Percentiles rank a stretch among this genome's conserved stretches.
Conservation (phyloP, 2,113 vertebrate species). For the Chaetodon auriga region DNA sequence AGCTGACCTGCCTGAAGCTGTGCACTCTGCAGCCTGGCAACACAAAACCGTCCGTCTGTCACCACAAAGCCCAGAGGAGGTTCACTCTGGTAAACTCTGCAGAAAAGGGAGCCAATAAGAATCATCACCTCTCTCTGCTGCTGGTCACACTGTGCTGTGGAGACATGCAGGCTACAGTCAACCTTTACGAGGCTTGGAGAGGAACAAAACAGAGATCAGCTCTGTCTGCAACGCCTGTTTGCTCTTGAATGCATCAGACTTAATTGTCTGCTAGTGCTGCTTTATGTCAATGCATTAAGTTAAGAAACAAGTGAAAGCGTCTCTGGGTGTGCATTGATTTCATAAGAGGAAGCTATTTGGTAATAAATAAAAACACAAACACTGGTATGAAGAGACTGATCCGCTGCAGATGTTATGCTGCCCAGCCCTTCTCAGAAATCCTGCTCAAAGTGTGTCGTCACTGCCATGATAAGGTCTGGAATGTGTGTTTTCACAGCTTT, state of each 20-base stretch:
- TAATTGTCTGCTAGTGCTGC: background rate
- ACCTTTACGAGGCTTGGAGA: background rate
- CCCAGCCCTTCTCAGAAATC: constrained; percentile 57
- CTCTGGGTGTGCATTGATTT: background rate
- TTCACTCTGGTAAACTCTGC: constrained; percentile 11
- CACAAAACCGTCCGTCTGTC: constrained; percentile 58
- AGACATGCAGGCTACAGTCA: background rate
- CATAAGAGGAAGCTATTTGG: background rate
- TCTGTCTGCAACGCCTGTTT: background rate
- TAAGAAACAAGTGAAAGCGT: background rate
- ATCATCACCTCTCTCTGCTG: constrained; percentile 6
- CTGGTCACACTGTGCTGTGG: constrained; percentile 1
- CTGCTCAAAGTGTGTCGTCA: constrained; percentile 10
- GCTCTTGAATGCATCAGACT: background rate
- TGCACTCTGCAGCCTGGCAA: constrained; percentile 55
- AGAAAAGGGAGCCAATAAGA: constrained; percentile 11
- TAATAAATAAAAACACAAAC: background rate
- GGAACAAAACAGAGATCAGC: background rate
- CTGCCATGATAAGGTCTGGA: background rate
- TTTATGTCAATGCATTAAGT: background rate
- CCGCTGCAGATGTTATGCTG: constrained; percentile 56
- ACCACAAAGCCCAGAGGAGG: constrained; percentile 22
- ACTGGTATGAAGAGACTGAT: constrained; percentile 29
- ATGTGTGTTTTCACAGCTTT: constrained; percentile 17
- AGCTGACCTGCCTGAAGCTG: constrained; percentile 33